phyloP scores from a whole-genome alignment of 2,113 vertebrate genomes.

The Lutjanus erythropterus region DNA sequence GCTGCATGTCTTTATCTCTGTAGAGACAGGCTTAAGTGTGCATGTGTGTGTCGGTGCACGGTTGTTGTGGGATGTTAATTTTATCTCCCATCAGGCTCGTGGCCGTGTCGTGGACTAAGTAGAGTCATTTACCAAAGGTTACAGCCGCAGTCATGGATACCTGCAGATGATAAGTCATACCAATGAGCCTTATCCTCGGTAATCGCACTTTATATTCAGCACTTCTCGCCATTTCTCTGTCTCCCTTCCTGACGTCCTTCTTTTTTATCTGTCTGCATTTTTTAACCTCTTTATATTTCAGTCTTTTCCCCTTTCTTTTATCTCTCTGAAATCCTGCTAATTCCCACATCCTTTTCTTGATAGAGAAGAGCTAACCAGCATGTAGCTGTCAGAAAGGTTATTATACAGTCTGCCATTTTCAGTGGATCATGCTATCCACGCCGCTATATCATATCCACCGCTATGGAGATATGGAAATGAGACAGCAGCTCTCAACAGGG shows the following conservation, averaged over 20 bases:
- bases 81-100: constrained; percentile 63
- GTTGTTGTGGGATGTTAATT: constrained; percentile 71
- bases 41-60: constrained; percentile 33
- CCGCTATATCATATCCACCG: constrained; percentile 42
- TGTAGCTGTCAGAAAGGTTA: constrained; percentile 50
- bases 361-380: constrained; percentile 50
- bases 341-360: constrained; percentile 24
- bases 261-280: constrained; percentile 24
- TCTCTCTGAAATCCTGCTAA: constrained; percentile 44
- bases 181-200: constrained; percentile 68
- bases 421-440: constrained; percentile 40
- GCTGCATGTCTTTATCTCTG: constrained; percentile 19
- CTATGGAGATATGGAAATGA: constrained; percentile 63
- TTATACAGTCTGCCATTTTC: constrained; percentile 44
- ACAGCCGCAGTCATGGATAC: constrained; percentile 72
- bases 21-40: constrained; percentile 5
- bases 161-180: constrained; percentile 72
- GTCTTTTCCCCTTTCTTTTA: constrained; percentile 14
- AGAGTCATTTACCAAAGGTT: constrained; percentile 79
- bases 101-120: constrained; percentile 73
- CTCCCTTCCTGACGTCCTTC: constrained; percentile 10
- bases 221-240: constrained; percentile 34
- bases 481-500: constrained; percentile 57
- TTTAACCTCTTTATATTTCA: constrained; percentile 32
- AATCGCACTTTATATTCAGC: constrained; percentile 45